Evolutionary conservation across 2,888 invertebrate species (phyloP).

Genomic region (Polia nebulosa): DNA sequence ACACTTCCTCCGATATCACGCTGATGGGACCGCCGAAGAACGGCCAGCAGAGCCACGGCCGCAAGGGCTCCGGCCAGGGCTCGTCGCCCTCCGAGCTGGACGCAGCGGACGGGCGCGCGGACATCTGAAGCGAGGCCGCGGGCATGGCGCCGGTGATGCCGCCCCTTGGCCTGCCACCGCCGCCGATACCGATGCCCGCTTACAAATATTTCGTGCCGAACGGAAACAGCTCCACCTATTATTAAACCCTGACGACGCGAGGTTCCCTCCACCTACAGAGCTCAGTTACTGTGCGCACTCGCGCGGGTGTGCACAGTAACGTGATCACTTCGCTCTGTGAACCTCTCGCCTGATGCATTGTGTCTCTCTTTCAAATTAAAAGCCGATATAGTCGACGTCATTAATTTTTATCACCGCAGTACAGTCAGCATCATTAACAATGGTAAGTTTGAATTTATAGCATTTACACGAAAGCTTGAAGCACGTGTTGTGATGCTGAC

Average conservation of each 20-base stretch:
- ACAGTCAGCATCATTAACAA: constrained; percentile 57
- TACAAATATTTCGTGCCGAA: constrained; percentile 87
- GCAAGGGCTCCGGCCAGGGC: constrained; percentile 81
- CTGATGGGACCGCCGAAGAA: constrained; percentile 88
- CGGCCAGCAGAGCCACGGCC: constrained; percentile 77
- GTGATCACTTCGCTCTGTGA: constrained; percentile 29
- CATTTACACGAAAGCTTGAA: constrained; percentile 58
- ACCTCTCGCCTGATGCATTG: constrained; percentile 48
- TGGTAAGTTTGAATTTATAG: constrained; percentile 50
- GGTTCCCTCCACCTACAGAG: constrained; percentile 50
- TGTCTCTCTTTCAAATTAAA: constrained; percentile 48
- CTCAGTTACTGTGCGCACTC: constrained; percentile 30
- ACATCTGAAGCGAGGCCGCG: constrained; percentile 90
- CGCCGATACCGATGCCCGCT: constrained; percentile 86
- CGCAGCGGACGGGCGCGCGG: constrained; percentile 91
- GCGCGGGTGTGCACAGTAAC: constrained; percentile 13
- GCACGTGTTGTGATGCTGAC: constrained; percentile 56
- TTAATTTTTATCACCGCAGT: constrained; percentile 65
- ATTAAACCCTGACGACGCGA: constrained; percentile 72
- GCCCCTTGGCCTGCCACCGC: constrained; percentile 73
- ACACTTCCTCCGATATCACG: constrained; percentile 84
- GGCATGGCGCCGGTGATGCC: constrained; percentile 78
- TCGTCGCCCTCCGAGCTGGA: constrained; percentile 92
- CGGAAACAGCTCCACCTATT: constrained; percentile 86
- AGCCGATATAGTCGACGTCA: constrained; percentile 53